phyloP scores from a whole-genome alignment of 1,140 invertebrate genomes.

The Conus betulinus region DNA sequence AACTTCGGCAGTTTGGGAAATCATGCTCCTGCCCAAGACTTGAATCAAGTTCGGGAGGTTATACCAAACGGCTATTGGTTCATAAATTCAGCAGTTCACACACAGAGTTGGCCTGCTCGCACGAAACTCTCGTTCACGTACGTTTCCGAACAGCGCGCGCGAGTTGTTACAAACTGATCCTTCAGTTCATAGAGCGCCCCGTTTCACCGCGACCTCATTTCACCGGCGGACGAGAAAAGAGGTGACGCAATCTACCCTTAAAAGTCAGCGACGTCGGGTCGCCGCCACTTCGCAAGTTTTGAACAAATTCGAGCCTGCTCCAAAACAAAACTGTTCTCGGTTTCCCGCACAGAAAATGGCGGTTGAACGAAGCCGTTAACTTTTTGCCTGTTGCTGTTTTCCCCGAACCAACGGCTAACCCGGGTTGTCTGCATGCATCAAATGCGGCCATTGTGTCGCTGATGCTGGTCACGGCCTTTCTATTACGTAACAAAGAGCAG shows the following conservation, averaged over 20 bases:
- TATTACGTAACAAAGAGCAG: not conserved
- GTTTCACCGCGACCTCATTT: not conserved
- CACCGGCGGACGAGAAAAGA: not conserved
- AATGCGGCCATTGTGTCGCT: not conserved
- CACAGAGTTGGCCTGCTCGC: too few species aligned
- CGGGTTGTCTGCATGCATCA: not conserved
- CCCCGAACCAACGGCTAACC: not conserved
- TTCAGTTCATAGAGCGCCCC: too few species aligned
- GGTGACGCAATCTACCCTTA: conserved; percentile 5
- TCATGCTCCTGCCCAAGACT: too few species aligned
- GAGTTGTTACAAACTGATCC: not conserved
- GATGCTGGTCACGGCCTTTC: not conserved
- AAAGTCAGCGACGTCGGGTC: not conserved
- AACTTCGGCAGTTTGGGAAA: too few species aligned
- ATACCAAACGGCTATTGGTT: too few species aligned
- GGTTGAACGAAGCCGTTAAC: not conserved
- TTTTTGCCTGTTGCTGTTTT: not conserved
- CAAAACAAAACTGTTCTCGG: not conserved
- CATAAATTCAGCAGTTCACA: too few species aligned
- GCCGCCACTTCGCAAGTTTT: not conserved
- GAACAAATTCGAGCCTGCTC: not conserved
- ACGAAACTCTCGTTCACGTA: too few species aligned
- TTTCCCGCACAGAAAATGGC: not conserved
- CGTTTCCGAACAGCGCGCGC: not conserved
- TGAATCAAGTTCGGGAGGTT: too few species aligned